phyloP scores from a whole-genome alignment of 2,113 vertebrate genomes.

The Rutilus rutilus region DNA sequence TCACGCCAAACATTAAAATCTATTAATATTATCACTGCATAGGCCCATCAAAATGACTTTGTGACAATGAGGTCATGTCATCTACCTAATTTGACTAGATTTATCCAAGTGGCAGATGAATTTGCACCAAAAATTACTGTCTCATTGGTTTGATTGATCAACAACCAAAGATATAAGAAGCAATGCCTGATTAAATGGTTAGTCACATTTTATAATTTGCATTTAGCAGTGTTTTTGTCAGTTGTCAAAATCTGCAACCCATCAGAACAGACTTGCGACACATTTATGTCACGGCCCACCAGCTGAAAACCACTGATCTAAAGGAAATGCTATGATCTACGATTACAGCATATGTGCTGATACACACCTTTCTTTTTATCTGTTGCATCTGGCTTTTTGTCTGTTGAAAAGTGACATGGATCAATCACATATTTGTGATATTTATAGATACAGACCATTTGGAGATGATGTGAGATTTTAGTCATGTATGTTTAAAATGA shows the following conservation, averaged over 20 bases:
- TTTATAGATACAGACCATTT: neutral
- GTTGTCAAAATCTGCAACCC: too few species aligned
- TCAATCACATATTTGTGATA: neutral
- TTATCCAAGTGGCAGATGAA: neutral
- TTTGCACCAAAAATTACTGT: neutral
- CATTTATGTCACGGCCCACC: neutral
- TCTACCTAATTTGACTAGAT: neutral
- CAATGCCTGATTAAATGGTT: neutral
- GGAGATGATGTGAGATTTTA: neutral
- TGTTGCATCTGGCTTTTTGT: conserved; percentile 69
- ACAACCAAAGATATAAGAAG: neutral
- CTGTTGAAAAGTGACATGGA: conserved; percentile 54
- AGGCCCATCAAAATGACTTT: neutral
- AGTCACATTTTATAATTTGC: neutral
- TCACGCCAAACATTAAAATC: neutral
- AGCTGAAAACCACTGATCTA: neutral
- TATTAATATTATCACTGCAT: neutral
- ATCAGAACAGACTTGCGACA: neutral
- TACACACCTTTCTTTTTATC: conserved; percentile 65
- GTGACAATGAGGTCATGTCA: neutral
- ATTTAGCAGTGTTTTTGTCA: neutral
- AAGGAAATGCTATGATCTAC: neutral
- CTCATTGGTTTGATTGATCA: neutral
- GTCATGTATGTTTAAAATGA: neutral
- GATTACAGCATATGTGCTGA: neutral